Evolutionary conservation across 37 sponge, comb jelly and placozoan species (phyloP), one percentile per base, ranked within the genome.

Genomic region (Axinella damicornis): DNA sequence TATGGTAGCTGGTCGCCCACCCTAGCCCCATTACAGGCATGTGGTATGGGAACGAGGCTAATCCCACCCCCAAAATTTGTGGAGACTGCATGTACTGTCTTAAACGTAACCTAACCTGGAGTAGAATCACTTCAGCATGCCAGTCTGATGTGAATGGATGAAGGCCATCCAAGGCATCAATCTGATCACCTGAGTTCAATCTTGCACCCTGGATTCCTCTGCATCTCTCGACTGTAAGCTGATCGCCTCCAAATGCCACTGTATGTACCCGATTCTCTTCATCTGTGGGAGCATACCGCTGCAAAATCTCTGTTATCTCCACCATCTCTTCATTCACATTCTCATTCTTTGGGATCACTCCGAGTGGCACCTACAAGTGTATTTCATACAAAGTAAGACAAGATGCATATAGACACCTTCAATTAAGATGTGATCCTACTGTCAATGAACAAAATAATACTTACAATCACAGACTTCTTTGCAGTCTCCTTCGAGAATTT

Each of bases 51-150:
- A n/a, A n/a, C n/a, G n/a, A n/a, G n/a, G n/a, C n/a, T n/a, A n/a
- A n/a, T n/a, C n/a, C n/a, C n/a, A n/a, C n/a, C n/a, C n/a, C n/a
- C n/a, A n/a, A n/a, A n/a, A n/a, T n/a, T n/a, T n/a, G n/a, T n/a
- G n/a, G n/a, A n/a, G n/a, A n/a, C n/a, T n/a, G n/a, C n/a, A n/a
- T n/a, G n/a, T n/a, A n/a, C n/a, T n/a, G n/a, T n/a, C 46, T 46
- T 27, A 5, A 14, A 27, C 27, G 11, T 22, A 15, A 19, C 15
- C 62, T 5, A 61, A 74, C 76, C 76, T 46, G 54, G 24, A 78
- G 21, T 22, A 78, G 41, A 67, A 25, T 80, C 1, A 80, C 53
- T 46, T 80, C 57, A 19, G 81, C 81, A 30, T 80, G 81, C 81
- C 81, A 80, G 57, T 80, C 81, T 22, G 57, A 30, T 21, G 55